Conservation (phyloP, 2,113 vertebrate species). For the Pomatorhinus ruficollis region DNA sequence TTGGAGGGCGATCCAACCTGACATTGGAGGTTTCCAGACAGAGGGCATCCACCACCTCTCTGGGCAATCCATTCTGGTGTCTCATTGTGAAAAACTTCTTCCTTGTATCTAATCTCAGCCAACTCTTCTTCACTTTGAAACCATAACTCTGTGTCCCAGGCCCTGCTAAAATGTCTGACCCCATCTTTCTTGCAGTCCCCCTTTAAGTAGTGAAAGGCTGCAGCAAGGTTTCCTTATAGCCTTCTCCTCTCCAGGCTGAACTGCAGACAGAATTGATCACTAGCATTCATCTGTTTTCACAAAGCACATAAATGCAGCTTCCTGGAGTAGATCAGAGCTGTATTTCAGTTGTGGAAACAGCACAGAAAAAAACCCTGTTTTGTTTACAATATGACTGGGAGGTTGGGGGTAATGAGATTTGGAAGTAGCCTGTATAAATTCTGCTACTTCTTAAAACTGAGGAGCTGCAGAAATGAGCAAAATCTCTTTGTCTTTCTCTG, state of each 20-base stretch:
- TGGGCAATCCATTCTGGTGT: not conserved
- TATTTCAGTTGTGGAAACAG: not conserved
- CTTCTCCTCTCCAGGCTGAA: not conserved
- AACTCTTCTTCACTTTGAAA: not conserved
- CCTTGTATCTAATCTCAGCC: not conserved
- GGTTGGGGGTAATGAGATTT: not conserved
- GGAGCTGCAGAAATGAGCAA: not conserved
- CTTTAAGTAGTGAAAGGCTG: not conserved
- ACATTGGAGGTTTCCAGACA: not conserved
- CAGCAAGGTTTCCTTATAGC: not conserved
- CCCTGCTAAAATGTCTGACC: not conserved
- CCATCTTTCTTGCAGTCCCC: not conserved
- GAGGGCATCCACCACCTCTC: not conserved
- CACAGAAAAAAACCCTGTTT: rapidly evolving
- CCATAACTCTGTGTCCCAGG: not conserved
- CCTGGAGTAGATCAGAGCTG: not conserved
- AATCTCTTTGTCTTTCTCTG: not conserved
- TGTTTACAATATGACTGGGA: not conserved
- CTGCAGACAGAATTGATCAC: not conserved
- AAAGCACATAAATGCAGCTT: not conserved
- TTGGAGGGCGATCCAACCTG: not conserved
- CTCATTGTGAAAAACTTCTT: not conserved
- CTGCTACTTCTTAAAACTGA: rapidly evolving
- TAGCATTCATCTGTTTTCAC: not conserved
- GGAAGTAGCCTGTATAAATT: not conserved